Evolutionary conservation across 1,140 invertebrate genomes (phyloP).

Genomic region (Teleopsis dalmanni): DNA sequence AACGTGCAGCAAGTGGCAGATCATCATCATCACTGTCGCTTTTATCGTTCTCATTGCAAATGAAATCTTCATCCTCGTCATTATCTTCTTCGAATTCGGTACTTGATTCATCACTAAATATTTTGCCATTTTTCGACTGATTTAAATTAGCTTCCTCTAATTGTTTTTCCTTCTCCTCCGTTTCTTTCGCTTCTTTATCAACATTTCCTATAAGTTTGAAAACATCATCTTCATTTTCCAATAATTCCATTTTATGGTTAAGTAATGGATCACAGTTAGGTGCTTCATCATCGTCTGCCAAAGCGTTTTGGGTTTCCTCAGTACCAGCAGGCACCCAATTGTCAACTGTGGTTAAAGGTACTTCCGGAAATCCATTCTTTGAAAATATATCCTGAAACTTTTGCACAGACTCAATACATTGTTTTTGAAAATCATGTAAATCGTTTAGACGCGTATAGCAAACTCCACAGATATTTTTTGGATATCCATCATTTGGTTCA

Average conservation of each 20-base stretch:
- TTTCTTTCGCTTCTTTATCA: constrained; percentile 30
- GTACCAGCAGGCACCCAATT: neutral
- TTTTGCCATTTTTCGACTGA: too few relatives aligned
- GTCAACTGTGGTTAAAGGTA: constrained; percentile 1
- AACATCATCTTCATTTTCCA: constrained; percentile 38
- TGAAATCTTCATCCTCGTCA: constrained; percentile 11
- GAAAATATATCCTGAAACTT: constrained; percentile 37
- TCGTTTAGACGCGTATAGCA: constrained; percentile 35
- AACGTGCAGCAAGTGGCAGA: constrained; percentile 26
- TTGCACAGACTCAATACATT: constrained; percentile 35
- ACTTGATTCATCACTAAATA: constrained; percentile 15
- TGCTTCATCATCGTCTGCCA: constrained; percentile 33
- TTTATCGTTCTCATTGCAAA: constrained; percentile 26
- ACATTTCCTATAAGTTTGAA: constrained; percentile 40
- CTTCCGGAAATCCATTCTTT: too few relatives aligned
- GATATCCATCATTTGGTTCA: constrained; percentile 38
- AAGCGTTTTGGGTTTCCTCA: constrained; percentile 17
- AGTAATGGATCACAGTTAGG: constrained; percentile 37
- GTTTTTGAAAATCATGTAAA: constrained; percentile 34
- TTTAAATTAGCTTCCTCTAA: constrained; percentile 15
- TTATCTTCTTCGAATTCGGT: constrained; percentile 13
- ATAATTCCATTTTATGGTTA: constrained; percentile 37
- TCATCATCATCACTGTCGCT: constrained; percentile 33
- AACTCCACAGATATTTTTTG: constrained; percentile 34
- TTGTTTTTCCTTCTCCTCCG: constrained; percentile 20